These are phyloP conservation scores for Maconellicoccus hirsutus DNA, from an alignment of 1,140 invertebrate species.

Conservation along the genomic window DNA sequence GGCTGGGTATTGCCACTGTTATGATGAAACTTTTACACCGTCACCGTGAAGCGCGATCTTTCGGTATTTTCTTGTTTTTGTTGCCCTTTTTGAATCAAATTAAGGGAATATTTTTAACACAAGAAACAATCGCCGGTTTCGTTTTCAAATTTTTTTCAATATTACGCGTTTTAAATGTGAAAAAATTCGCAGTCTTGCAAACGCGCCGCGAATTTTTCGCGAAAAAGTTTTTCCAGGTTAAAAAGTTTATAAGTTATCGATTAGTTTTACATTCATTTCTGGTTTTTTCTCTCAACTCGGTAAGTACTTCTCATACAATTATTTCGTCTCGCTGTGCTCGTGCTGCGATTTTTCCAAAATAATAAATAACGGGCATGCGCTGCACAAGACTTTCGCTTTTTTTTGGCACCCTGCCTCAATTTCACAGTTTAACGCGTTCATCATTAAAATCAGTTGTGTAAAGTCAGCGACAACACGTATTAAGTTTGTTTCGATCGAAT, in stretches of 20 bases:
- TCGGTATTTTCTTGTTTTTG: conserved; percentile 6
- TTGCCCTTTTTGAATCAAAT: neutral
- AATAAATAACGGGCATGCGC: conserved; percentile 18
- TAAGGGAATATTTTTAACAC: neutral
- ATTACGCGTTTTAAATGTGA: neutral
- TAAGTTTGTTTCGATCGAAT: neutral
- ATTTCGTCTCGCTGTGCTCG: conserved; percentile 6
- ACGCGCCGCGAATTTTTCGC: neutral
- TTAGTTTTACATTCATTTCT: conserved; percentile 22
- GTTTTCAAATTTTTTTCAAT: neutral
- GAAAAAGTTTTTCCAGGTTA: conserved; percentile 19
- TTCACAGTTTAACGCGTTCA: neutral
- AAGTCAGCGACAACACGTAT: neutral
- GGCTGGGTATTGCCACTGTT: neutral
- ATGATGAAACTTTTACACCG: conserved; percentile 12
- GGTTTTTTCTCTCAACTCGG: conserved; percentile 14
- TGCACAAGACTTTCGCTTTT: neutral
- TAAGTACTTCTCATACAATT: conserved; percentile 12
- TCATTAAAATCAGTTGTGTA: neutral
- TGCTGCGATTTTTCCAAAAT: conserved; percentile 11
- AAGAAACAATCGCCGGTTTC: neutral
- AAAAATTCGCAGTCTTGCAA: neutral
- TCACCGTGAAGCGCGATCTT: conserved; percentile 16
- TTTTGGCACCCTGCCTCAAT: neutral
- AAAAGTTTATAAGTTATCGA: conserved; percentile 22